Conservation (phyloP, 2,797 vertebrate genomes). For the Enteromius paludinosus region DNA sequence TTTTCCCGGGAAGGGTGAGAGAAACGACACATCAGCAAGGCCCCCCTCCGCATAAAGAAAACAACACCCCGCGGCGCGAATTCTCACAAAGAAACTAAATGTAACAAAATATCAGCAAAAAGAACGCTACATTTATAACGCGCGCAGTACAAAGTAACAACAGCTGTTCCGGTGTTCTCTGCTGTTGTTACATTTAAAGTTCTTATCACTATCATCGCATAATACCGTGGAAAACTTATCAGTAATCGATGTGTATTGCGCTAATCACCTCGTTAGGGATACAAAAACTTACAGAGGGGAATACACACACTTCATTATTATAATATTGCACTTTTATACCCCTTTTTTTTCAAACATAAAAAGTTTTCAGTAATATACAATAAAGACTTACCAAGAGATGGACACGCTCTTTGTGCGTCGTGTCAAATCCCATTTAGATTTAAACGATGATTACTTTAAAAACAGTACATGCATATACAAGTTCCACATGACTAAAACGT, state of each 20-base stretch:
- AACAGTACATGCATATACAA: neutral
- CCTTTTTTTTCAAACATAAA: neutral
- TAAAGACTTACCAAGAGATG: constrained; percentile 19
- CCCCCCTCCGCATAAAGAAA: constrained; percentile 40
- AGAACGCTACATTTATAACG: neutral
- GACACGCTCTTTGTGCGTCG: neutral
- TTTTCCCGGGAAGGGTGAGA: constrained; percentile 48
- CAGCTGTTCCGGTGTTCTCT: neutral
- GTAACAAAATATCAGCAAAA: neutral
- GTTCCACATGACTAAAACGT: neutral
- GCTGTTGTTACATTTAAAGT: neutral
- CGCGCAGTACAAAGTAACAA: neutral
- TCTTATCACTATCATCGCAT: neutral
- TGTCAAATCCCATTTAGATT: neutral
- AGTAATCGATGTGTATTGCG: constrained; percentile 61
- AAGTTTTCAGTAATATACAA: neutral
- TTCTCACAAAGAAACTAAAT: neutral
- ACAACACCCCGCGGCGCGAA: constrained; percentile 55
- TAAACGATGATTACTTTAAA: neutral
- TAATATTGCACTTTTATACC: neutral
- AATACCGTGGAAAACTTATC: constrained; percentile 41
- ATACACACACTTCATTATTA: constrained; percentile 62
- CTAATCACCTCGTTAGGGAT: constrained; percentile 67
- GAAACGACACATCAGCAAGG: constrained; percentile 60
- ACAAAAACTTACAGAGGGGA: constrained; percentile 59